Evolutionary conservation across 2,888 invertebrate species (phyloP).

Genomic region (Glyphotaelius pellucidus): DNA sequence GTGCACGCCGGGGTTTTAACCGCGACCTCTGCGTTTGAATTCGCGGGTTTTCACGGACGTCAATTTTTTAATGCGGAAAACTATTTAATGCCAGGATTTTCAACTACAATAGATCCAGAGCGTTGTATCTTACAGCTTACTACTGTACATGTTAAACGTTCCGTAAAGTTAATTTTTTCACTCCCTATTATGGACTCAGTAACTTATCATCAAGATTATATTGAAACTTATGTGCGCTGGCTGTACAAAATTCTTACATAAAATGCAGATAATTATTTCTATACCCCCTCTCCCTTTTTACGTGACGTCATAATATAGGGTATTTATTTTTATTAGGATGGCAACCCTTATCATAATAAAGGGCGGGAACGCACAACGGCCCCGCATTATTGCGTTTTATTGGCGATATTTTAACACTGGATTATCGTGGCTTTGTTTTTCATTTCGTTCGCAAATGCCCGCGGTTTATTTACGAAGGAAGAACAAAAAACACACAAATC

Average conservation of each 20-base stretch:
- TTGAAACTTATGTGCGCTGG: neutral
- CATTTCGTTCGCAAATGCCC: neutral
- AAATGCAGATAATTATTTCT: neutral
- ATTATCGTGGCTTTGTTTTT: conserved; percentile 21
- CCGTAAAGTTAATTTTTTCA: neutral
- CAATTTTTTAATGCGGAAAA: too few relatives aligned
- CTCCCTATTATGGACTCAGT: neutral
- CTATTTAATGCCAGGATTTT: too few relatives aligned
- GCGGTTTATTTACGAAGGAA: conserved; percentile 30
- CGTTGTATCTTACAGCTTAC: neutral
- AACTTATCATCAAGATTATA: neutral
- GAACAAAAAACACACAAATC: conserved; percentile 11
- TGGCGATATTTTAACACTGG: conserved; percentile 42
- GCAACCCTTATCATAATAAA: conserved; percentile 17
- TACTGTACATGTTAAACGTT: neutral
- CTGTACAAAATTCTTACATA: neutral
- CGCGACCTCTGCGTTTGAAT: too few relatives aligned
- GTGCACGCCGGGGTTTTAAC: too few relatives aligned
- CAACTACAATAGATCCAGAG: neutral
- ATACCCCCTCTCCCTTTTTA: neutral
- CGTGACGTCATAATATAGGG: neutral
- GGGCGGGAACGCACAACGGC: neutral
- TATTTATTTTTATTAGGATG: neutral
- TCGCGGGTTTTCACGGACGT: too few relatives aligned
- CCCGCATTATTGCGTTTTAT: conserved; percentile 33